Evolutionary conservation across 2,888 invertebrate genomes (phyloP), one percentile per base, ranked within the genome.

Genomic region (Uloborus plumipes): DNA sequence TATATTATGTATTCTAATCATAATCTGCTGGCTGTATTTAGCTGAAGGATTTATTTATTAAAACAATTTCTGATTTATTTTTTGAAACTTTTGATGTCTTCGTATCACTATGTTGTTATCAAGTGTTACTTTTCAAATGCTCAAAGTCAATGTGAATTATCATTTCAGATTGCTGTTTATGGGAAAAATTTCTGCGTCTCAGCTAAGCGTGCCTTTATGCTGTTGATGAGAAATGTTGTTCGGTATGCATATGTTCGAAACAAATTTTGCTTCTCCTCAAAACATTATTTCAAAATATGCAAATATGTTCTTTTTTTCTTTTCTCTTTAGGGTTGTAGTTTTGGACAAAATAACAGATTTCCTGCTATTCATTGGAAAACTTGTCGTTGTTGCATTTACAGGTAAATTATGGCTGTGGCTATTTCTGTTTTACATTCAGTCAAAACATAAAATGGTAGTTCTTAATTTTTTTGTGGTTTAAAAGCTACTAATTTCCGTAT

Each of bases 121-220:
- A 26, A 39, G 26, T 13, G 31, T 20, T 62, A 1, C 9, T 62
- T 13, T 31, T 16, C 15, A 65, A 49, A 26, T 49, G 18, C 13
- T 67, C 6, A 14, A 50, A 22, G n/a, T 67, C 13, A 59, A 18
- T 62, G 16, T 47, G n/a, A 47, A 59, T 50, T 65, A 15, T 72
- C 69, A 64, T 86, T 88, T 69, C 85, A 91, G 90, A 95, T 96
- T 88, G 97, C 98, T 0, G 93, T 98, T 61, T 95, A 97, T 89
- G 98, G 98, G 1, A 94, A 93, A 88, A 94, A 93, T 88, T 98
- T 99, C 90, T 97, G 96, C 89, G 89, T 91, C 11, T 96, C 98
- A 86, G 98, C 98, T 3, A 93, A 93, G 88, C 94, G 96, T 88
- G 95, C 98, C 0, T 97, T 98, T 88, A 93, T 93, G 87, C 91